Base-by-base conservation (phyloP, 2,113 vertebrate species). In the Willisornis vidua region DNA sequence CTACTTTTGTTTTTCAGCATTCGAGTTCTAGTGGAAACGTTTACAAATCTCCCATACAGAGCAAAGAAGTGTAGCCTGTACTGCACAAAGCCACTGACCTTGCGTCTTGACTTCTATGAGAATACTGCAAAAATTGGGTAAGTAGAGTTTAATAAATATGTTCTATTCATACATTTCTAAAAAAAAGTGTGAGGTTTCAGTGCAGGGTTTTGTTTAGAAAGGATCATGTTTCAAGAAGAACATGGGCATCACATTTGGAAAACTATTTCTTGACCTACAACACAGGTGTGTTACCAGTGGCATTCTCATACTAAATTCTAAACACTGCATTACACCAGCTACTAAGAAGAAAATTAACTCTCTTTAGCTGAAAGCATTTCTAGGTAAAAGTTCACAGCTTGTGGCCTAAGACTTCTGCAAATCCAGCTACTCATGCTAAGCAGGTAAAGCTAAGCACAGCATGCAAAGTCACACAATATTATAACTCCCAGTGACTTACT, bases 31-130 rank as follows among this genome's bases (percentile, higher is more conserved):
- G 33, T 97, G 51, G 96, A 97, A 66, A 67, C 93, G 8, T 99
- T 99, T 94, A 97, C 99, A 78, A 95, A 97, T 89, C 97, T 99
- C 45, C 99, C 99, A 1, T 98, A 98, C 13, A 98, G 98, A 96
- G 98, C 98, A 16, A 98, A 95, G 81, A 98, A 97, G 77, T 99
- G 99, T 85, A 96, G 97, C n/a, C 94, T 99, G 35, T 97, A 98
- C 33, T 94, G 98, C 84, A 97, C 98, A 71, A 97, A 97, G 66
- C 99, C 99, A 20, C 92, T 98, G 82, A 99, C 98, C 0, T 87
- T 99, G 33, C 94, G 45, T n/a, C 88, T 99, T 12, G 95, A 98
- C 93, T 72, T 98, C 9, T 94, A 33, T 24, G 96, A 97, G 77
- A 87, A 98, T 77, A 98, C 85, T 41, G 97, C 98, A 18, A 95